phyloP scores from a whole-genome alignment of 2,888 invertebrate species.

The Drosophila limbata region DNA sequence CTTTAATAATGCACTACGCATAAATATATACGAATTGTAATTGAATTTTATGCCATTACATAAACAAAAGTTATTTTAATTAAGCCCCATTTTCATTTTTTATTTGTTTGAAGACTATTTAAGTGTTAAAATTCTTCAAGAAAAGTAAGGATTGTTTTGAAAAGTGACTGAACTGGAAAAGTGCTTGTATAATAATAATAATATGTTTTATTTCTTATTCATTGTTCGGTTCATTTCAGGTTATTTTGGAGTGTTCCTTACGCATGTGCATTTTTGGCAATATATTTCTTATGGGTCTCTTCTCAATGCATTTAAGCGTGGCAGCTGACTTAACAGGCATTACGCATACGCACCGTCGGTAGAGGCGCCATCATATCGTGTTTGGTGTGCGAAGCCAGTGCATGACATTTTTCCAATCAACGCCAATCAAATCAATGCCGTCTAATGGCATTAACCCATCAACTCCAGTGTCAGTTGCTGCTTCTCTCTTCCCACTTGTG shows the following conservation, averaged over 20 bases:
- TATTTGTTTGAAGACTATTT: no score
- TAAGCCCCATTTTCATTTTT: no score
- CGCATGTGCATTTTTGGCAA: neutral
- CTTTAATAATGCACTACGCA: neutral
- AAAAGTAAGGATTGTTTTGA: no score
- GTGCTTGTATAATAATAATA: neutral
- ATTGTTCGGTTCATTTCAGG: neutral
- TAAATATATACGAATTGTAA: neutral
- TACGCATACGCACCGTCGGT: slow-evolving; percentile 53
- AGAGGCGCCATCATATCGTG: slow-evolving; percentile 16
- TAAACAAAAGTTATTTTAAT: neutral
- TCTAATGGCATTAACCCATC: slow-evolving; percentile 83
- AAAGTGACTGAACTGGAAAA: no score
- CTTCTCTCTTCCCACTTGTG: neutral
- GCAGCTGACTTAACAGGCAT: slow-evolving; percentile 12
- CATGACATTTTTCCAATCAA: slow-evolving; percentile 78
- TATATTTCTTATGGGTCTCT: slow-evolving; percentile 3
- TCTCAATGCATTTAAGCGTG: slow-evolving; percentile 1
- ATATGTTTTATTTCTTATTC: neutral
- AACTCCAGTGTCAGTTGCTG: slow-evolving; percentile 62
- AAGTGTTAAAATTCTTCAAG: no score
- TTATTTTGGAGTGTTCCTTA: neutral
- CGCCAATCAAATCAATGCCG: slow-evolving; percentile 83
- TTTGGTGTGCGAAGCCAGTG: slow-evolving; percentile 4
- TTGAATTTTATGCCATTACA: slow-evolving; percentile 2